These are phyloP conservation scores for Tyrophagus putrescentiae DNA, from an alignment of 1,140 invertebrate species.

Conservation along the genomic window DNA sequence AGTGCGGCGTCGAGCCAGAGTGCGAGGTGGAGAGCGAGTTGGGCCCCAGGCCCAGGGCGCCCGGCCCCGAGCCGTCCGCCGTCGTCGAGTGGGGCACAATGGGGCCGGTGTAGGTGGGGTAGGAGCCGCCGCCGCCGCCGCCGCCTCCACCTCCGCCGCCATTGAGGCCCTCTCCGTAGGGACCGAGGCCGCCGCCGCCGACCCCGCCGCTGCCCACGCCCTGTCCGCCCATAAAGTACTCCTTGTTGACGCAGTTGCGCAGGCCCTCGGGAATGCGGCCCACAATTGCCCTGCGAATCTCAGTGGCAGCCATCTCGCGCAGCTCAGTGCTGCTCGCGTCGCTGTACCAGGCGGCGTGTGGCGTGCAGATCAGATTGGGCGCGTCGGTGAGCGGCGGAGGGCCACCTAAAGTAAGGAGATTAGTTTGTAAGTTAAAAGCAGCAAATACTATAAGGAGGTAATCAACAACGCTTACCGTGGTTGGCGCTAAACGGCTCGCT, in stretches of 20 bases:
- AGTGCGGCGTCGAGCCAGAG: constrained; percentile 31
- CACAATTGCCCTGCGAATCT: constrained; percentile 91
- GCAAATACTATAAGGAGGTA: too few species aligned
- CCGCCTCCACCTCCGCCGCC: too few species aligned
- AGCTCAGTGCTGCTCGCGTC: constrained; percentile 93
- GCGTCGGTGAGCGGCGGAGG: constrained; percentile 91
- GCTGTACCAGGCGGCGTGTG: constrained; percentile 97
- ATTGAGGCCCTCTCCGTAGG: too few species aligned
- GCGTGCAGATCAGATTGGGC: constrained; percentile 93
- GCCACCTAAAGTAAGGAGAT: constrained; percentile 40
- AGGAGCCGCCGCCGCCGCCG: constrained; percentile 32
- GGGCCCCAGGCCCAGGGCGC: constrained; percentile 11
- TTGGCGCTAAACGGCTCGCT: constrained; percentile 95
- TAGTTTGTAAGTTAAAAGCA: constrained; percentile 9
- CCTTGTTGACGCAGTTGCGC: constrained; percentile 97
- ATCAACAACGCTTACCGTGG: constrained; percentile 30
- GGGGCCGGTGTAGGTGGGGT: constrained; percentile 28
- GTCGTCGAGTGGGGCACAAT: constrained; percentile 35
- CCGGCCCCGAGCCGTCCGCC: too few species aligned
- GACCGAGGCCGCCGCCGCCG: too few species aligned
- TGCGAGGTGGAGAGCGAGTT: constrained; percentile 29
- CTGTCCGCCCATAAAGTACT: constrained; percentile 64
- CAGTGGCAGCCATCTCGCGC: constrained; percentile 91
- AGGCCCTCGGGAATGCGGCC: constrained; percentile 91
- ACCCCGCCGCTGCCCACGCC: constrained; percentile 29